These are phyloP conservation scores for Lasioglossum morio DNA, from an alignment of 2,888 invertebrate genomes.

Conservation along the genomic window DNA sequence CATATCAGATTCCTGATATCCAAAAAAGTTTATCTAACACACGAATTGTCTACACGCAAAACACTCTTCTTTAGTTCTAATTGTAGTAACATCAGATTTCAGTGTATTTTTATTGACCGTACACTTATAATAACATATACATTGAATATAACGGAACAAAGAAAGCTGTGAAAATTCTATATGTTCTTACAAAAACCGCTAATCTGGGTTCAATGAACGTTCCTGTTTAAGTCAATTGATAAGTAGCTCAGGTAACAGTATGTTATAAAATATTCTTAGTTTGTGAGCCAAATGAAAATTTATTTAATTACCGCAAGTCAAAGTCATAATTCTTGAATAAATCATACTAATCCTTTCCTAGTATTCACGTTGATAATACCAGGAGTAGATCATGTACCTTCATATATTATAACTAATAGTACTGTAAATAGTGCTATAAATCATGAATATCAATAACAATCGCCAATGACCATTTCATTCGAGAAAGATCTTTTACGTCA, in stretches of 20 bases:
- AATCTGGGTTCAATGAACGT: constrained; percentile 13
- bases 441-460: constrained; percentile 22
- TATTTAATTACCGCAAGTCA: constrained; percentile 37
- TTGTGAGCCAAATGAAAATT: constrained; percentile 56
- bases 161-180: neutral
- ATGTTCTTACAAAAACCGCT: neutral
- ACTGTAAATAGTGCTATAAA: constrained; percentile 15
- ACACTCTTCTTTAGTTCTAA: neutral
- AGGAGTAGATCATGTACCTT: constrained; percentile 15
- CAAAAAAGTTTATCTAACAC: neutral
- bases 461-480: constrained; percentile 5
- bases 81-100: neutral
- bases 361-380: constrained; percentile 21
- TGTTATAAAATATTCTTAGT: constrained; percentile 17
- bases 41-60: neutral
- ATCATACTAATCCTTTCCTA: constrained; percentile 41
- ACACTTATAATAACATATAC: constrained; percentile 1
- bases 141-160: neutral
- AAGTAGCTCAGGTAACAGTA: neutral
- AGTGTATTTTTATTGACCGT: constrained; percentile 14
- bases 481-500: neutral
- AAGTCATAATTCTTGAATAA: constrained; percentile 22
- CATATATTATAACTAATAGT: constrained; percentile 17
- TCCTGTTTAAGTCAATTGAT: constrained; percentile 3
- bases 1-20: neutral